Base-by-base conservation (phyloP, 2,888 invertebrate species). In the Agriopis marginaria region DNA sequence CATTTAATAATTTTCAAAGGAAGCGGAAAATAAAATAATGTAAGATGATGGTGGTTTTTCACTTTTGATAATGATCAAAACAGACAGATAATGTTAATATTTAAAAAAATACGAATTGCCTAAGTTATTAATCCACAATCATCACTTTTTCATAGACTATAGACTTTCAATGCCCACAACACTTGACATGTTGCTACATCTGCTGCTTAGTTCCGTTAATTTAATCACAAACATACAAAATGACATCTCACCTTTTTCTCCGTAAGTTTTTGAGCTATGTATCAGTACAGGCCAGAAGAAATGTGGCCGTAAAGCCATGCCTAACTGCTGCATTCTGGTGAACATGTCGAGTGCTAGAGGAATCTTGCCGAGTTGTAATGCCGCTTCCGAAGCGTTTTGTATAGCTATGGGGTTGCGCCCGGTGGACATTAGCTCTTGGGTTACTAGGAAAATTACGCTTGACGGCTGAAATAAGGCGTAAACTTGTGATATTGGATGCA, bases 221-320 rank as follows among this genome's bases (percentile, higher is more conserved):
- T n/a, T n/a, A 47, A 50, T 12, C 50, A 50, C 50, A 50, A 9
- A 17, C 50, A 17, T 17, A 5, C 4, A 12, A 9, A 42, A 23
- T 53, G 12, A 51, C n/a, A 7, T 64, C 72, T 61, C 79, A 95
- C 95, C 95, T 80, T 87, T 89, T 74, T 96, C 96, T 0, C 96
- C 96, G 65, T 91, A 88, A 32, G 83, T 86, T 59, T 89, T 90
- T 0, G 93, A 91, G 9, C 88, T 89, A 1, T 94, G 88, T 23
- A 96, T 61, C 56, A 96, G 70, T 62, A 96, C 84, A 0, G 96
- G 96, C 96, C 96, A 96, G 81, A 96, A 96, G 81, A 95, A 96
- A 76, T 96, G 96, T 0, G 96, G 92, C 14, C 96, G 90, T 6
- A 95, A 14, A 0, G 89, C 85, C 74, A 94, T 77, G 0, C 89